phyloP scores from a whole-genome alignment of 2,113 vertebrate genomes.

The Panthera uncia region DNA sequence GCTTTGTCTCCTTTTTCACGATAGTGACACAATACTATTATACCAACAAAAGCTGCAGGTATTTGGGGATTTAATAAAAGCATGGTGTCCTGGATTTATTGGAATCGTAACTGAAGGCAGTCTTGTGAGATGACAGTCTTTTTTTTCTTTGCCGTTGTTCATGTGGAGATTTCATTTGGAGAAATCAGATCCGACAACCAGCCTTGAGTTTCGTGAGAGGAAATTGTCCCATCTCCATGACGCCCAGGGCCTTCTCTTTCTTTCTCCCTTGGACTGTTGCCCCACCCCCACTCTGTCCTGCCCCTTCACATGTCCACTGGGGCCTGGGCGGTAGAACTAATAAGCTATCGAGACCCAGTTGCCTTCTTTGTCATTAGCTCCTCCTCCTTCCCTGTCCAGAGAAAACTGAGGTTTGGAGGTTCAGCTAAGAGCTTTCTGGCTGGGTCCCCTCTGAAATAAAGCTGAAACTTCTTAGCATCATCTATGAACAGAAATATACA shows the following conservation, averaged over 20 bases:
- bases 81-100: neutral
- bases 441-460: neutral
- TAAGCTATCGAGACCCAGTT: neutral
- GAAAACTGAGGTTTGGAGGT: neutral
- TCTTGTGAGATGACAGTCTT: neutral
- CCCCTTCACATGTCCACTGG: neutral
- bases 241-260: neutral
- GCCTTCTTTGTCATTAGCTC: neutral
- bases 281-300: neutral
- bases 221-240: neutral
- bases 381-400: neutral
- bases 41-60: neutral
- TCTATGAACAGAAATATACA: neutral
- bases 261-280: too few relatives aligned
- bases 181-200: neutral
- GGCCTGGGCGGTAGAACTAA: neutral
- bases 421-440: neutral
- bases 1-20: too few relatives aligned
- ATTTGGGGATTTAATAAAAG: neutral
- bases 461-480: neutral
- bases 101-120: neutral
- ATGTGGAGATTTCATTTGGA: neutral
- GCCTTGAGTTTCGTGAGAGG: neutral
- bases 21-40: neutral
- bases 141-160: neutral